These are phyloP conservation scores for Bufo bufo DNA, from an alignment of 2,113 vertebrate genomes.

Conservation along the genomic window DNA sequence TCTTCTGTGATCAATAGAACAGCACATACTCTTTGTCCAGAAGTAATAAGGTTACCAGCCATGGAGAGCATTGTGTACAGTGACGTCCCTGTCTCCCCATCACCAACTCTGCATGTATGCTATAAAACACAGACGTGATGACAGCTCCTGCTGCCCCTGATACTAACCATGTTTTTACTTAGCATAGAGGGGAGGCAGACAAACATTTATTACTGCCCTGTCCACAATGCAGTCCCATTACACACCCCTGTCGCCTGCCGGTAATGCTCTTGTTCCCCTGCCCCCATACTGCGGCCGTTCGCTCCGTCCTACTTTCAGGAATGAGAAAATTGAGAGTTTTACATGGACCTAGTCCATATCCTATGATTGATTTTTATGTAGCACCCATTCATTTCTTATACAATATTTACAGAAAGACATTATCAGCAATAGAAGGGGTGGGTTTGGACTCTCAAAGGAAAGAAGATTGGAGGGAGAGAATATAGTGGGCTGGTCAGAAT, in stretches of 20 bases:
- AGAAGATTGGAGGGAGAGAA: background rate
- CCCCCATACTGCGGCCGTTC: background rate
- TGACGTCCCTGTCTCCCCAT: slow-evolving; percentile 48
- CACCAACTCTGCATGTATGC: slow-evolving; percentile 34
- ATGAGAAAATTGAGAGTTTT: background rate
- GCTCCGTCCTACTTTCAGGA: background rate
- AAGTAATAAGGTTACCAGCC: slow-evolving; percentile 31
- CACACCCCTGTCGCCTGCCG: slow-evolving; percentile 24
- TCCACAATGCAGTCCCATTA: slow-evolving; percentile 32
- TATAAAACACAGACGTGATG: slow-evolving; percentile 55
- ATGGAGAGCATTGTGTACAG: slow-evolving; percentile 19
- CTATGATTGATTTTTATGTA: background rate
- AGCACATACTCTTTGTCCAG: slow-evolving; percentile 16
- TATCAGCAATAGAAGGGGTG: background rate
- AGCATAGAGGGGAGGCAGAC: slow-evolving; percentile 46
- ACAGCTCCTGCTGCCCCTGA: slow-evolving; percentile 56
- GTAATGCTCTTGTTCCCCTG: background rate
- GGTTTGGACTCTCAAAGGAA: background rate
- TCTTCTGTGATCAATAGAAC: background rate
- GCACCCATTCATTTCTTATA: background rate
- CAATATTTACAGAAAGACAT: background rate
- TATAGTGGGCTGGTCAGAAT: too few species aligned
- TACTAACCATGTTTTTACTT: slow-evolving; percentile 55
- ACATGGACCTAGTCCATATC: background rate
- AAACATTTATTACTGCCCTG: slow-evolving; percentile 54